Base-by-base conservation (phyloP, 2,797 vertebrate genomes). In the Pelochelys cantorii region DNA sequence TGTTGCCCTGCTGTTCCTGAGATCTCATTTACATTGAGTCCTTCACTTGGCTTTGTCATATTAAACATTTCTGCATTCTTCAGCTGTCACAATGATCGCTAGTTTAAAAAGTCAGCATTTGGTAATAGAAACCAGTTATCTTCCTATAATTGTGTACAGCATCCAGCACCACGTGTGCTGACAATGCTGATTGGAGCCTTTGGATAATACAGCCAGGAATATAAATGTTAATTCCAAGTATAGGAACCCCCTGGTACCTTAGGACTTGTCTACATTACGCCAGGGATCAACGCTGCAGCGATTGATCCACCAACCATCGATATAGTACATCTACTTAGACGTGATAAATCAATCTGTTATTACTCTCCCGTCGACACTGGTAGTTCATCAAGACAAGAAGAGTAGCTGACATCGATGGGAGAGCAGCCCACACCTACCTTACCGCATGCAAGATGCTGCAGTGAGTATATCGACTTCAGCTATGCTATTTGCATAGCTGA, bases 191-290 rank as follows among this genome's bases (percentile, higher is more conserved):
- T 11, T 48, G 17, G 25, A 18, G 27, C 34, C 37, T 77, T 77
- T 18, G 86, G 81, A 37, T 5, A 0, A 0, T 25, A 29, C 74
- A 22, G 25, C 9, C 4, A 5, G 0, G 1, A 48, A 52, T 29
- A 52, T 25, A 52, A 52, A 48, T 29, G 42, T 48, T 48, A 15
- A 48, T 1, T 2, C 2, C 14, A 1, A 2, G 1, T 5, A 52
- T 80, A 53, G 13, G 54, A 29, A 1, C 27, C 54, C 0, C 13
- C 42, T 68, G 11, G 1, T 22, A 53, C 0, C 14, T 59, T 48
- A 48, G 42, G 42, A 48, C 42, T 48, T 48, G 42, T 48, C 42
- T 48, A 48, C 42, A 48, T 48, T 48, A 48, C 8, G 42, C 42
- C 42, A 2, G 42, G 42, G 42, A 48, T 48, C 42, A 48, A 48